phyloP scores from a whole-genome alignment of 2,113 vertebrate species.

The Forbesichthys agassizii region DNA sequence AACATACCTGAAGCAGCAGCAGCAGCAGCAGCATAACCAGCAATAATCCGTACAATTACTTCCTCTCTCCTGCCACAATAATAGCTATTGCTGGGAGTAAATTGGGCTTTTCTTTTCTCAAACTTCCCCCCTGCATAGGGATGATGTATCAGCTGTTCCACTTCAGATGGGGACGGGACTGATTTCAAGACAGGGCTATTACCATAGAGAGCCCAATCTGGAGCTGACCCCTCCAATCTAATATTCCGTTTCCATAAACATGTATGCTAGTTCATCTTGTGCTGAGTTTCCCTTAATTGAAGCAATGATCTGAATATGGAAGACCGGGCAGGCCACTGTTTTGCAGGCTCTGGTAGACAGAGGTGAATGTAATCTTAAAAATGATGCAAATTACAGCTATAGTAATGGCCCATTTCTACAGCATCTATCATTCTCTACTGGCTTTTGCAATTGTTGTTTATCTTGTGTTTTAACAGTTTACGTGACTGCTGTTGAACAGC shows the following conservation, averaged over 20 bases:
- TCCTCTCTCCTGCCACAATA: conserved; percentile 65
- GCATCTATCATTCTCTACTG: conserved; percentile 37
- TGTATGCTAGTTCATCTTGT: conserved; percentile 80
- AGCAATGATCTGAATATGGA: conserved; percentile 80
- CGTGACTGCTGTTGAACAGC: conserved; percentile 22
- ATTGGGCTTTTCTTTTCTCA: conserved; percentile 76
- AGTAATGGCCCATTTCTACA: conserved; percentile 55
- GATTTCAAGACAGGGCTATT: conserved; percentile 82
- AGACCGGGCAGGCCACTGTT: conserved; percentile 67
- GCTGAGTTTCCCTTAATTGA: conserved; percentile 81
- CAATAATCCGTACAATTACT: conserved; percentile 59
- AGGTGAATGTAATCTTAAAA: conserved; percentile 76
- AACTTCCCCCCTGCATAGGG: conserved; percentile 69
- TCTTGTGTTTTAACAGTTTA: conserved; percentile 43
- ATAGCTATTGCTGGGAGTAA: conserved; percentile 68
- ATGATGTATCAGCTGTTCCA: conserved; percentile 75
- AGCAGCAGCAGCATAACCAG: conserved; percentile 24
- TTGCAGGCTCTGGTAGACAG: conserved; percentile 63
- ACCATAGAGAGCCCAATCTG: conserved; percentile 75
- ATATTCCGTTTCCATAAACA: conserved; percentile 83
- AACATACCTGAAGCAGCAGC: conserved; percentile 24
- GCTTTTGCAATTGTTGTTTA: conserved; percentile 57
- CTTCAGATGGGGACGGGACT: conserved; percentile 75
- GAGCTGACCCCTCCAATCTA: conserved; percentile 75
- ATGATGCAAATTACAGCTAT: conserved; percentile 80